Evolutionary conservation across 2,888 invertebrate species (phyloP).

Genomic region (Luperina nickerlii): DNA sequence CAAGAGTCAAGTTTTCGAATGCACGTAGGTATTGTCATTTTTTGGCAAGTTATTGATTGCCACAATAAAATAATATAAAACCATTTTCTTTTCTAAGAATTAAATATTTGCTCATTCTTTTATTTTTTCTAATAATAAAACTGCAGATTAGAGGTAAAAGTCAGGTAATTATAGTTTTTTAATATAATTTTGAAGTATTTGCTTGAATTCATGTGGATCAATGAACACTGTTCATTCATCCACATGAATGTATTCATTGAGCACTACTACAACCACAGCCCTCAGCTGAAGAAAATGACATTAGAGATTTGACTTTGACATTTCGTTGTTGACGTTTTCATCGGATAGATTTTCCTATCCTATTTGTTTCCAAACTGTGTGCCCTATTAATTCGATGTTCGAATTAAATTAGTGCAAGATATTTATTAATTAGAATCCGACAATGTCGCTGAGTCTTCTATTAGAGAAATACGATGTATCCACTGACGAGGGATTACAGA

Average conservation of each 20-base stretch:
- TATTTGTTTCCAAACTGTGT: conserved; percentile 36
- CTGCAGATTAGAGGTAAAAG: neutral
- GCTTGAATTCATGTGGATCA: neutral
- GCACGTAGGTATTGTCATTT: conserved; percentile 51
- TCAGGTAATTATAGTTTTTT: neutral
- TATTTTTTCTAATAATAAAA: neutral
- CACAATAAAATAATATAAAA: conserved; percentile 21
- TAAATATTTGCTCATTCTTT: neutral
- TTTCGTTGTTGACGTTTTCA: conserved; percentile 44
- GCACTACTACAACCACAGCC: neutral
- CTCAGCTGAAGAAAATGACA: conserved; percentile 36
- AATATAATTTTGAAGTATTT: neutral
- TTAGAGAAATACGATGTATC: conserved; percentile 88
- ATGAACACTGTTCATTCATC: no score
- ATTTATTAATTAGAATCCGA: conserved; percentile 18
- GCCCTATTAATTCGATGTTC: conserved; percentile 8
- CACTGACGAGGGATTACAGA: conserved; percentile 90
- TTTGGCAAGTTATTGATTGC: conserved; percentile 53
- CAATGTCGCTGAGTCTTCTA: conserved; percentile 81
- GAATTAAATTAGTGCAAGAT: neutral
- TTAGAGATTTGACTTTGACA: conserved; percentile 36
- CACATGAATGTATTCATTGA: no score
- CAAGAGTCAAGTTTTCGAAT: conserved; percentile 53
- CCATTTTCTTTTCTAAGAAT: neutral
- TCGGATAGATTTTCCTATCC: neutral